Percentiles rank a stretch among this genome's conserved stretches.
These are phyloP conservation scores for Sebastes taczanowskii DNA, from an alignment of 2,797 vertebrate species.

Conservation along the genomic window DNA sequence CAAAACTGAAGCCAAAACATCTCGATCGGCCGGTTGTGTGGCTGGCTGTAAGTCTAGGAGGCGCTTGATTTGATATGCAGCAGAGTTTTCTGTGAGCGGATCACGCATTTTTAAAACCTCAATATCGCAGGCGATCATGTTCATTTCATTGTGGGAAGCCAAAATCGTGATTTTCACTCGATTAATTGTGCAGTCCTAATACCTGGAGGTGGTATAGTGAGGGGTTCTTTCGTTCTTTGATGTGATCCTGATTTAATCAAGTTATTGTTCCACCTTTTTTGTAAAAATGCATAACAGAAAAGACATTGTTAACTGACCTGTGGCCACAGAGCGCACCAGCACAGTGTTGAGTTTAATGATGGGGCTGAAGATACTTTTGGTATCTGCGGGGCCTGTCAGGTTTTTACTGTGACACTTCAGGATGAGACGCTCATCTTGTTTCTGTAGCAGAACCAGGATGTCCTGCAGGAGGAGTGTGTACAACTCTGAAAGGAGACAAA, in stretches of 20 bases:
- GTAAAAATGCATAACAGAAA: neutral
- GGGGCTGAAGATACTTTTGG: constrained; percentile 95
- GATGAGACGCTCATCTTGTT: constrained; percentile 95
- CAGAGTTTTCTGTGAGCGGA: too few species aligned
- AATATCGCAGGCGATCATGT: too few species aligned
- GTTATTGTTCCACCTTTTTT: neutral
- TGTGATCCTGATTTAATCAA: neutral
- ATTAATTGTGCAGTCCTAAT: too few species aligned
- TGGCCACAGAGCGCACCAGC: constrained; percentile 95
- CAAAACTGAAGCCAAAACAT: too few species aligned
- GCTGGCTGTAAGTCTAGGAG: too few species aligned
- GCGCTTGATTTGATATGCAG: too few species aligned
- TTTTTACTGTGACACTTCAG: constrained; percentile 97
- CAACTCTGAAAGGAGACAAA: constrained; percentile 72
- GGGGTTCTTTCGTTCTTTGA: neutral
- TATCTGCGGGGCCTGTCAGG: constrained; percentile 89
- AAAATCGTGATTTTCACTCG: fast-evolving
- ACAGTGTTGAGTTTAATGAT: constrained; percentile 96
- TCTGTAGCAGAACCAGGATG: constrained; percentile 95
- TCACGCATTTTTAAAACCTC: too few species aligned
- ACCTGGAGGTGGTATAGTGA: neutral
- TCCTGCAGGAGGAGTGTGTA: constrained; percentile 97
- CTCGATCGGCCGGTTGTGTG: too few species aligned
- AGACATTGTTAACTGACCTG: constrained; percentile 80
- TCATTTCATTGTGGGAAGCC: too few species aligned